Conservation (phyloP, 2,797 vertebrate genomes). For the Anomalospiza imberbis region DNA sequence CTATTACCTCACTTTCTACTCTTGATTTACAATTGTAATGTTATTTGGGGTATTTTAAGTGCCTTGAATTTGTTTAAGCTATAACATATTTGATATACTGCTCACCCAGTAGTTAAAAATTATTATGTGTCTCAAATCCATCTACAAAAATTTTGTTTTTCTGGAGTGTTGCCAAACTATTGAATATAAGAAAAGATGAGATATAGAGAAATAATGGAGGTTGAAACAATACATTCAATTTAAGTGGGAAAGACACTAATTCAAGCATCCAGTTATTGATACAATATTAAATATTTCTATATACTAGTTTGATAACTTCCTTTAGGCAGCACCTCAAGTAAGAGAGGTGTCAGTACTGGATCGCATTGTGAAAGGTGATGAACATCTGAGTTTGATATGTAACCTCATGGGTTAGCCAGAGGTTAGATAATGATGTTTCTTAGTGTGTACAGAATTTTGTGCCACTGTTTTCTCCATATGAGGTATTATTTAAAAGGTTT, state of each 20-base stretch:
- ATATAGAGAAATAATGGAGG: not conserved
- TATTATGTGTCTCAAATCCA: not conserved
- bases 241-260: not conserved
- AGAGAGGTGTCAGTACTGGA: not conserved
- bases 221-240: not conserved
- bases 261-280: not conserved
- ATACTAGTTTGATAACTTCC: not conserved
- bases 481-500: not conserved
- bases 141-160: not conserved
- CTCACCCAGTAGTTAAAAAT: not conserved
- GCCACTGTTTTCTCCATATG: not conserved
- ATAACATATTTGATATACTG: not conserved
- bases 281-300: not conserved
- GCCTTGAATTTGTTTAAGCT: not conserved
- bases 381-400: not conserved
- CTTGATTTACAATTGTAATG: not conserved
- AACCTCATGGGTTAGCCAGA: rapidly evolving
- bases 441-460: not conserved
- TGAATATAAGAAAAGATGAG: not conserved
- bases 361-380: not conserved
- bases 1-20: not conserved
- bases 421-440: not conserved
- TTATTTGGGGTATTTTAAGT: not conserved
- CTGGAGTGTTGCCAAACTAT: not conserved
- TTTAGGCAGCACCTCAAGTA: not conserved